Percentiles rank a stretch among this genome's conserved stretches.
phyloP scores from a whole-genome alignment of 2,888 invertebrate species.

The Acrocyrtus sp. region DNA sequence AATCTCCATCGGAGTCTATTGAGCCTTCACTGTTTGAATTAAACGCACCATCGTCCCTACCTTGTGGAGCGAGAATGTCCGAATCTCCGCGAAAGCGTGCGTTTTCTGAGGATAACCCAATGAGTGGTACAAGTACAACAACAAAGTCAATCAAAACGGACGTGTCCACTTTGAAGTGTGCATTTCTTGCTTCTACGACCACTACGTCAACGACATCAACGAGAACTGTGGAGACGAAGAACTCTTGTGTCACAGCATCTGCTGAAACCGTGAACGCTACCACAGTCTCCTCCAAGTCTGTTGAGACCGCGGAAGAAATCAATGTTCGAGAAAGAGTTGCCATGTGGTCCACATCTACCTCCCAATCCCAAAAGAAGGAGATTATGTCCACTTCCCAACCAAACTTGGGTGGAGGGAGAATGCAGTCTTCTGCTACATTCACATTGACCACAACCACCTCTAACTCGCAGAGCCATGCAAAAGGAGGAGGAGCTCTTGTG shows the following conservation, averaged over 20 bases:
- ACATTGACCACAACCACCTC: constrained; percentile 3
- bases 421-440: constrained; percentile 3
- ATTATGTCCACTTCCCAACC: neutral
- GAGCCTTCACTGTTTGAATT: too few species aligned
- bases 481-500: constrained; percentile 9
- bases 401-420: neutral
- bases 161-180: constrained; percentile 40
- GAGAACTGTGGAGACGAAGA: constrained; percentile 18
- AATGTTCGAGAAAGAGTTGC: constrained; percentile 65
- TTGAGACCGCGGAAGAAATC: constrained; percentile 62
- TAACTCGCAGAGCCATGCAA: too few species aligned
- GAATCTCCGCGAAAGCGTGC: constrained; percentile 62
- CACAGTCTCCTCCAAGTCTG: constrained; percentile 23
- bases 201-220: constrained; percentile 20
- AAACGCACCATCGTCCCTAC: too few species aligned
- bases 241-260: neutral
- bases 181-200: constrained; percentile 27
- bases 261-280: constrained; percentile 2
- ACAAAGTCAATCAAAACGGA: constrained; percentile 62
- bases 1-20: neutral
- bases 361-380: constrained; percentile 27
- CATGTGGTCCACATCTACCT: constrained; percentile 57
- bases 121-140: constrained; percentile 19
- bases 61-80: too few species aligned
- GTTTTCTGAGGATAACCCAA: constrained; percentile 58